These are phyloP conservation scores for Porites evermanni DNA, from an alignment of 92 coral and sea anemone species.

Conservation along the genomic window DNA sequence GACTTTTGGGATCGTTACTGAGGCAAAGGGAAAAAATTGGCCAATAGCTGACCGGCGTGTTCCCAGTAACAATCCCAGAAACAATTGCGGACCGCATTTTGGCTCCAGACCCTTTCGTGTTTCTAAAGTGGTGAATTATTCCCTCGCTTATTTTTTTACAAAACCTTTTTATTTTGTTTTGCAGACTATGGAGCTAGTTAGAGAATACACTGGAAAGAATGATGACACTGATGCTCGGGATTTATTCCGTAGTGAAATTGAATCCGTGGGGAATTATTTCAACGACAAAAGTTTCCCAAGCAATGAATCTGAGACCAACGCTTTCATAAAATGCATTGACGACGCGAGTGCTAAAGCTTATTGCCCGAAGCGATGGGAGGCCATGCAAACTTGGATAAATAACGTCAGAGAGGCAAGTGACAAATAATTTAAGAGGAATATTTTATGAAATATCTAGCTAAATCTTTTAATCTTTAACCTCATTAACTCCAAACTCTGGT, in stretches of 20 bases:
- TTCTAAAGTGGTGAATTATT: too few species aligned
- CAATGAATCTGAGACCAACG: slow-evolving; percentile 62
- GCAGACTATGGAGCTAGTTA: slow-evolving; percentile 77
- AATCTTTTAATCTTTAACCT: too few species aligned
- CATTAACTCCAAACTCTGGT: too few species aligned
- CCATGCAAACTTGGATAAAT: slow-evolving; percentile 74
- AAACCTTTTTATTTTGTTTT: too few species aligned
- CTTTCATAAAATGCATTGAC: slow-evolving; percentile 64
- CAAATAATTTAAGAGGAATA: background rate
- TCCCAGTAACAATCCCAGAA: too few species aligned
- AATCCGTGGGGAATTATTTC: slow-evolving; percentile 40
- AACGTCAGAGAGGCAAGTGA: slow-evolving; percentile 61
- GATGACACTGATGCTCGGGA: slow-evolving; percentile 64
- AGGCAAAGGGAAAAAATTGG: too few species aligned
- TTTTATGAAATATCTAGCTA: too few species aligned
- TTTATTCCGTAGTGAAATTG: slow-evolving; percentile 45
- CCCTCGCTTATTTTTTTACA: background rate
- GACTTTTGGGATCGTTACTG: too few species aligned
- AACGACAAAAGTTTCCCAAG: slow-evolving; percentile 67
- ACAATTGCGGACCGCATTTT: too few species aligned
- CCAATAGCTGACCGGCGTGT: too few species aligned
- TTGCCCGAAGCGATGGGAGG: slow-evolving; percentile 89
- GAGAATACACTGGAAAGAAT: slow-evolving; percentile 61
- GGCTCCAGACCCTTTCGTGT: too few species aligned
- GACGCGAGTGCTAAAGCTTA: slow-evolving; percentile 53